phyloP scores from a whole-genome alignment of 2,797 vertebrate genomes.

The Periparus ater region DNA sequence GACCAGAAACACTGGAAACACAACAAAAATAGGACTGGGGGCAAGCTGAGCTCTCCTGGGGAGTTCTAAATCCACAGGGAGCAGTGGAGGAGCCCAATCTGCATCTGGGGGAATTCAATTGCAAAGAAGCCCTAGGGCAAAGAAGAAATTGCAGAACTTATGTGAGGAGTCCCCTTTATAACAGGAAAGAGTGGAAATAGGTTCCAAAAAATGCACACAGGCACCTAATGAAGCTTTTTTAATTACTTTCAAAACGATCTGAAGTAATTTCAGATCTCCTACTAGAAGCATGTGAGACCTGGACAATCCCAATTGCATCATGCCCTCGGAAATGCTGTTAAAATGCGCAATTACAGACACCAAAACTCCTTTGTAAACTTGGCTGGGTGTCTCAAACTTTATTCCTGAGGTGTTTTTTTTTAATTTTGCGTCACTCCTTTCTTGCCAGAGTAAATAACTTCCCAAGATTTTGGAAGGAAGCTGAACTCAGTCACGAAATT shows the following conservation, averaged over 20 bases:
- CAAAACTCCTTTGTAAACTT: not conserved
- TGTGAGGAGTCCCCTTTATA: too few species aligned
- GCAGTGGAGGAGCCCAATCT: not conserved
- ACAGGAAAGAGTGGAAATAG: not conserved
- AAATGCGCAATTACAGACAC: not conserved
- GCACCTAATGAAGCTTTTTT: not conserved
- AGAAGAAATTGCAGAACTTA: not conserved
- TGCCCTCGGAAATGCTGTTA: not conserved
- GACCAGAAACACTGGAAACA: not conserved
- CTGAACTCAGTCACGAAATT: not conserved
- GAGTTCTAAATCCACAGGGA: not conserved
- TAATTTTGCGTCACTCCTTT: not conserved
- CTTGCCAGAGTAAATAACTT: not conserved
- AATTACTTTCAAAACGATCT: fast-evolving
- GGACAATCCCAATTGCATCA: fast-evolving
- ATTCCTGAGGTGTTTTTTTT: not conserved
- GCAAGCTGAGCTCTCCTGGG: not conserved
- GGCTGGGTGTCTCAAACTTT: not conserved
- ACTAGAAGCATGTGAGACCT: not conserved
- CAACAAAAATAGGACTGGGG: not conserved
- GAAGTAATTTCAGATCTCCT: not conserved
- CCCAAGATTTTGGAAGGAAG: not conserved
- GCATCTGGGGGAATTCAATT: not conserved
- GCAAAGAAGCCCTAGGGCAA: not conserved
- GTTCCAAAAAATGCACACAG: not conserved